phyloP scores from a whole-genome alignment of 2,797 vertebrate genomes.

The Bovichtus variegatus region DNA sequence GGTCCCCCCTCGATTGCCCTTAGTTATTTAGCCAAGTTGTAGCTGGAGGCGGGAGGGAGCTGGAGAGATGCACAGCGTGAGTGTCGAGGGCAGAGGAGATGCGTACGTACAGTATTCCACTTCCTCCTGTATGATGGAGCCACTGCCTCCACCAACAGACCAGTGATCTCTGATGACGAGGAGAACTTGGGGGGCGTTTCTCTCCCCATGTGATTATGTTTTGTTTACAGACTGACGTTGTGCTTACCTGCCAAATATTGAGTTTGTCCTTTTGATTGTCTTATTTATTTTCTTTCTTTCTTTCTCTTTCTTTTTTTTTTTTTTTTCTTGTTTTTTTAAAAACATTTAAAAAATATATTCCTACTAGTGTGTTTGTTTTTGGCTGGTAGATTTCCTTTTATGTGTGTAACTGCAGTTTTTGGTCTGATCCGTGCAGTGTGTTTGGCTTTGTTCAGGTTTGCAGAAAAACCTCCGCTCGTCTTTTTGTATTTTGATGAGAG shows the following conservation, averaged over 20 bases:
- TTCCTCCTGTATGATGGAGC: constrained; percentile 43
- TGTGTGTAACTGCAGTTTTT: constrained; percentile 51
- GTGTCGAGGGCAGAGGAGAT: constrained; percentile 33
- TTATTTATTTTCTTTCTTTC: constrained; percentile 73
- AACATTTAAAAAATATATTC: constrained; percentile 48
- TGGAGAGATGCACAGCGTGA: constrained; percentile 21
- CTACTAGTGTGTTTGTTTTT: constrained; percentile 48
- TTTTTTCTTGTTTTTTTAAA: constrained; percentile 19
- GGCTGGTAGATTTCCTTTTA: constrained; percentile 38
- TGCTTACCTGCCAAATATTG: constrained; percentile 82
- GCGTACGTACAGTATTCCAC: constrained; percentile 48
- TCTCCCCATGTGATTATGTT: constrained; percentile 50
- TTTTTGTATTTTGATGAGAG: constrained; percentile 34
- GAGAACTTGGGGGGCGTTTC: constrained; percentile 10
- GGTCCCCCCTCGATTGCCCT: constrained; percentile 38
- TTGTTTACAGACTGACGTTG: constrained; percentile 78
- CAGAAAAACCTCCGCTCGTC: constrained; percentile 5
- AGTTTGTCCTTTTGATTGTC: constrained; percentile 73
- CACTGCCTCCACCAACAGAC: constrained; percentile 52
- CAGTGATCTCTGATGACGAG: constrained; percentile 38
- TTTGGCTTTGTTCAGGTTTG: constrained; percentile 47
- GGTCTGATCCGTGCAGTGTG: constrained; percentile 61
- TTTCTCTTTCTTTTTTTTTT: constrained; percentile 24
- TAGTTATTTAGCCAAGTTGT: constrained; percentile 58
- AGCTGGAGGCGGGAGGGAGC: constrained; percentile 42